phyloP scores from a whole-genome alignment of 2,113 vertebrate genomes.

The Rhinichthys klamathensis region DNA sequence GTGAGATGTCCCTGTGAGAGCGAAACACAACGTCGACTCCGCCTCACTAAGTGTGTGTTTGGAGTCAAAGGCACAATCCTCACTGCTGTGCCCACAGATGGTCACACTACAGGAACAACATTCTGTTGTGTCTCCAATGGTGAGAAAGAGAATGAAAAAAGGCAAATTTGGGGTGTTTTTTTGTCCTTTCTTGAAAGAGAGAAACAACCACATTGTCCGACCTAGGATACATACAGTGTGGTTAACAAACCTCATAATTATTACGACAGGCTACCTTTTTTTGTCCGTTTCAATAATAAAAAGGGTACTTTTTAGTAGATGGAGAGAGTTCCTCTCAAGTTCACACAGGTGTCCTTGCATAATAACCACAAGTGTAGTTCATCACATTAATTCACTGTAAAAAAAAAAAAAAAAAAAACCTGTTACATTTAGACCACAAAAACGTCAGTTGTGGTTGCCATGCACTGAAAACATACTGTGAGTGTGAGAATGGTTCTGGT shows the following conservation, averaged over 20 bases:
- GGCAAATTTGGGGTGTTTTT: not conserved
- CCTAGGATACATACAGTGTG: constrained; percentile 12
- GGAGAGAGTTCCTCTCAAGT: not conserved
- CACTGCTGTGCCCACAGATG: constrained; percentile 51
- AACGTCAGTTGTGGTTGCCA: not conserved
- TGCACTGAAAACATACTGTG: not conserved
- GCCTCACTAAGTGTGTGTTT: constrained; percentile 61
- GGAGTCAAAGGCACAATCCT: constrained; percentile 46
- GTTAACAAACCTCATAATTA: constrained; percentile 5
- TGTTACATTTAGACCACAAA: too few relatives aligned
- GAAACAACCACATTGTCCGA: constrained; percentile 1
- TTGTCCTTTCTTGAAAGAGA: not conserved
- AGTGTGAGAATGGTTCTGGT: not conserved
- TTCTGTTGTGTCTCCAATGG: constrained; percentile 27
- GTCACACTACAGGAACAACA: constrained; percentile 40
- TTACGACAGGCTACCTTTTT: not conserved
- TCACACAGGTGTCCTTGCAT: not conserved
- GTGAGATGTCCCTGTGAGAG: constrained; percentile 39
- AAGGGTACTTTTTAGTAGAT: not conserved
- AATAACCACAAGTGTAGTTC: not conserved
- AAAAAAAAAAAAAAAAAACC: not conserved
- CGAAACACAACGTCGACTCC: constrained; percentile 39
- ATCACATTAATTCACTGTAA: not conserved
- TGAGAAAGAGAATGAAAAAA: constrained; percentile 13
- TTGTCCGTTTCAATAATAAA: not conserved